Percentiles rank a stretch among this genome's conserved stretches.
phyloP scores from a whole-genome alignment of 2,888 invertebrate species.

The Limnephilus lunatus region DNA sequence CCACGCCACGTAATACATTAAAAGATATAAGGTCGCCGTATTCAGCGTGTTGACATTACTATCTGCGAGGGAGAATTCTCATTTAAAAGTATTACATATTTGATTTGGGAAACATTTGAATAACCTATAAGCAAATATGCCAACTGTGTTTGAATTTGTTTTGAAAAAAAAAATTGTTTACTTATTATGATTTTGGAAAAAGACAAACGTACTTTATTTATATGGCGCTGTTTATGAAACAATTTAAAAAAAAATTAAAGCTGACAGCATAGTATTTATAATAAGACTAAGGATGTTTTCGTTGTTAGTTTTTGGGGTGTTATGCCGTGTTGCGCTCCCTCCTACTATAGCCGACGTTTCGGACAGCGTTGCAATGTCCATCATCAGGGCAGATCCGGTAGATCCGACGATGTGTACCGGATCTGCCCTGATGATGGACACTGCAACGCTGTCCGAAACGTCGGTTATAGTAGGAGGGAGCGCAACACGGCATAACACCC shows the following conservation, averaged over 20 bases:
- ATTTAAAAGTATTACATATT: constrained; percentile 18
- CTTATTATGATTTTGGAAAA: not conserved
- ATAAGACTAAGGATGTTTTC: not conserved
- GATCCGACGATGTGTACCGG: too few species aligned
- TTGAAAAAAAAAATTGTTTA: not conserved
- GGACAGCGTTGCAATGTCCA: too few species aligned
- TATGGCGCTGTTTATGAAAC: not conserved
- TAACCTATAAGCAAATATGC: not conserved
- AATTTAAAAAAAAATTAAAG: not conserved
- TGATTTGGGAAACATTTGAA: not conserved
- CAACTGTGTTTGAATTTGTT: not conserved
- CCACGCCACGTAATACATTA: constrained; percentile 33
- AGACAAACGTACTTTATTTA: not conserved
- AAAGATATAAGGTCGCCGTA: constrained; percentile 33
- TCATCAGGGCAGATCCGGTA: too few species aligned
- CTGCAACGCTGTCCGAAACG: too few species aligned
- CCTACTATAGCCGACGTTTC: too few species aligned
- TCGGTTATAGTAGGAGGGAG: too few species aligned
- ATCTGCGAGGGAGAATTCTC: not conserved
- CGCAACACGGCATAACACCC: too few species aligned
- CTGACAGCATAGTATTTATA: not conserved
- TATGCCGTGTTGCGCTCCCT: too few species aligned
- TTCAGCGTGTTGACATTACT: constrained; percentile 20
- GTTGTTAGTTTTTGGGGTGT: too few species aligned
- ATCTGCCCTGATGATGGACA: too few species aligned